A percentile compares a stretch with the other conserved stretches of the same genome.
Evolutionary conservation across 2,797 vertebrate species (phyloP).

Genomic region (Selene dorsalis): DNA sequence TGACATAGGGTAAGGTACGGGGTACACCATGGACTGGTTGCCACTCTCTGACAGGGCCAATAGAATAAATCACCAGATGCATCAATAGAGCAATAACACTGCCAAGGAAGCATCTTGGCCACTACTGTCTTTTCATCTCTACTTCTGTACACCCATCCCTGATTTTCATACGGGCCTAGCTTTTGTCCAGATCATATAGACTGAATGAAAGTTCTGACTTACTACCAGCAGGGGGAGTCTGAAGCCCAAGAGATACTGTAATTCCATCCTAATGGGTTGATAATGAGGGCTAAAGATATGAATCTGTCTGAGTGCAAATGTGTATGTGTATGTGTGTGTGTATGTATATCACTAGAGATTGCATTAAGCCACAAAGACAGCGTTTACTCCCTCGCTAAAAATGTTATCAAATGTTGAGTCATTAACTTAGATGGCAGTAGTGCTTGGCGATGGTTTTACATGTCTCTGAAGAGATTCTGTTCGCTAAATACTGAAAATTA

Average conservation of each 20-base stretch:
- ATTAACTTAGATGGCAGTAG: conserved; percentile 62
- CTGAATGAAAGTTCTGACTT: not conserved
- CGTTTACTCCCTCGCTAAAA: conserved; percentile 61
- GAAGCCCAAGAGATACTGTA: conserved; percentile 39
- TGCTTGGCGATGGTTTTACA: conserved; percentile 38
- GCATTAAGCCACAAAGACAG: conserved; percentile 55
- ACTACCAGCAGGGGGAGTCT: conserved; percentile 73
- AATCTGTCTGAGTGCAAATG: conserved; percentile 27
- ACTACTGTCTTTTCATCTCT: not conserved
- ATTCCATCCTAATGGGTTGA: conserved; percentile 41
- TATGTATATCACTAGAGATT: conserved; percentile 40
- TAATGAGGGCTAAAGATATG: conserved; percentile 56
- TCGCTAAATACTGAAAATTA: conserved; percentile 47
- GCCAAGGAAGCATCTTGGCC: not conserved
- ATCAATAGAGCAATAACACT: not conserved
- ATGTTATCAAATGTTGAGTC: conserved; percentile 54
- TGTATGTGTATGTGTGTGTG: conserved; percentile 8
- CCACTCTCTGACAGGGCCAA: too few relatives aligned
- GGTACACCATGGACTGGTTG: too few relatives aligned
- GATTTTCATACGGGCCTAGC: conserved; percentile 6
- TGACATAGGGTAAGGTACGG: too few relatives aligned
- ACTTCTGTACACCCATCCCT: not conserved
- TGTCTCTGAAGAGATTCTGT: conserved; percentile 52
- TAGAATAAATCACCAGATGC: not conserved
- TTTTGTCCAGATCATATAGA: not conserved